phyloP scores from a whole-genome alignment of 2,113 vertebrate species.

The Petrocephalus microphthalmus region DNA sequence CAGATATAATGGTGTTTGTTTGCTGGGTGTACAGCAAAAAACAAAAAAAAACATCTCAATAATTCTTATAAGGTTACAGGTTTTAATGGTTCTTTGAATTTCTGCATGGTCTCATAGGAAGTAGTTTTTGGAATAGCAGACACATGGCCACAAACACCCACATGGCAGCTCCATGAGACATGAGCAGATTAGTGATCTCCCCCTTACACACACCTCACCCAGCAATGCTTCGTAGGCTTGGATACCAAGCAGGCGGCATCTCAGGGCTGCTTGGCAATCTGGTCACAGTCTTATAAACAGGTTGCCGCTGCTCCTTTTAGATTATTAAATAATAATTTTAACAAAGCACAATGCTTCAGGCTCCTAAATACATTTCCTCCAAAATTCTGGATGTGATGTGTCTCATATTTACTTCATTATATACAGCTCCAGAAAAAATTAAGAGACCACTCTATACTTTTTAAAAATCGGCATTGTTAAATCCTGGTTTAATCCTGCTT shows the following conservation, averaged over 20 bases:
- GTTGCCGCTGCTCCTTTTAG: not conserved
- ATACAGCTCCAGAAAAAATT: not conserved
- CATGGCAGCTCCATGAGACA: not conserved
- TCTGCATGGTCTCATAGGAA: not conserved
- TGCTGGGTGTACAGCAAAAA: not conserved
- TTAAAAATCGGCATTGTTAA: too few relatives aligned
- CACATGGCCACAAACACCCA: not conserved
- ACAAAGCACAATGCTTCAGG: not conserved
- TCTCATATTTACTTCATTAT: not conserved
- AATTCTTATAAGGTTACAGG: not conserved
- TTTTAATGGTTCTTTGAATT: not conserved
- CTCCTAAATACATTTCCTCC: not conserved
- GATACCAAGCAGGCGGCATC: not conserved
- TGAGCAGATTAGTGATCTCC: slow-evolving; percentile 7
- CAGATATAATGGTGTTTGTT: not conserved
- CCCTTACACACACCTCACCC: not conserved
- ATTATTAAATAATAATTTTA: not conserved
- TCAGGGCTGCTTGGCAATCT: not conserved
- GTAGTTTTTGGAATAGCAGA: not conserved
- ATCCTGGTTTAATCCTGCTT: too few relatives aligned
- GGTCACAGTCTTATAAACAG: not conserved
- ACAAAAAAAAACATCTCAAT: not conserved
- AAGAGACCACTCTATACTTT: too few relatives aligned
- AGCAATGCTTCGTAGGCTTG: not conserved
- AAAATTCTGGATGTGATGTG: slow-evolving; percentile 22